Evolutionary conservation across 2,888 invertebrate species (phyloP), one percentile per base, ranked within the genome.

Genomic region (Abrostola triplasia): DNA sequence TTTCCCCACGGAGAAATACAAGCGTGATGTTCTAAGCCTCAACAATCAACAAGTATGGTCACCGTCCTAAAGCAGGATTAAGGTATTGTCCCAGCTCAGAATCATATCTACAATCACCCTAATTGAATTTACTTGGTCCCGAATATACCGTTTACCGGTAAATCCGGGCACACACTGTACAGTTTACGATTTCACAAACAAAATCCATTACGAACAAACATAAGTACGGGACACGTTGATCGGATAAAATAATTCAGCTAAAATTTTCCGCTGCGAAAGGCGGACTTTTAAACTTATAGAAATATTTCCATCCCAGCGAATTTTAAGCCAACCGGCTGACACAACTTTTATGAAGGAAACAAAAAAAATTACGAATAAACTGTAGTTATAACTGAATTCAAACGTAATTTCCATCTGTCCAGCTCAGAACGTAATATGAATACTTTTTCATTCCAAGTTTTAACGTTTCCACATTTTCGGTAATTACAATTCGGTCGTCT

Each of bases 361-460:
- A 71, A 77, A 80, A 77, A n/a, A 77, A 68, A 66, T 37, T 37
- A 57, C 51, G 62, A 67, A 73, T 68, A 78, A 71, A 79, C 72
- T 77, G 74, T 79, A 72, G 71, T 73, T 76, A 78, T 73, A 80
- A 80, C 76, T 71, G 73, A 78, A 78, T 79, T 70, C 78, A 78
- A 78, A 80, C 50, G 69, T 77, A 79, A 80, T 78, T 79, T 73
- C 66, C 71, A 79, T 71, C 66, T 70, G 76, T 78, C 69, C 64
- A 50, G 52, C 69, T 80, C 70, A 73, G 59, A 59, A 64, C 48
- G 54, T 74, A 69, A 74, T 67, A 59, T 73, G 69, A 75, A 70
- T 62, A 77, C 80, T 79, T 80, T 74, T 77, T 62, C 73, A 71
- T 77, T 70, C 64, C 60, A 74, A 69, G 53, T 78, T 77, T 68